These are phyloP conservation scores for Corbicula japonica DNA, from an alignment of 2,888 invertebrate genomes.

Conservation along the genomic window DNA sequence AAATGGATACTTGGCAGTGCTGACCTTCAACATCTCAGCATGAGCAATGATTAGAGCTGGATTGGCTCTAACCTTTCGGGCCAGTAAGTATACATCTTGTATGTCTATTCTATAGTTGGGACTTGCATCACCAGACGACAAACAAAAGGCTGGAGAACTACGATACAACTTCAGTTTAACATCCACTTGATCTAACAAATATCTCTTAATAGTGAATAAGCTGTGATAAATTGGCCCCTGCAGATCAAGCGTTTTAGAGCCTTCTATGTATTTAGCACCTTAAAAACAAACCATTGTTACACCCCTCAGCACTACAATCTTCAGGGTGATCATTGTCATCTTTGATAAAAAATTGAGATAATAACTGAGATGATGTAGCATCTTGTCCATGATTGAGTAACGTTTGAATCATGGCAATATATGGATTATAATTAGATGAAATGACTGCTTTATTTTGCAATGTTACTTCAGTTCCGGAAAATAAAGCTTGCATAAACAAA, in stretches of 20 bases:
- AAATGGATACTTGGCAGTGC: constrained; percentile 53
- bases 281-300: constrained; percentile 35
- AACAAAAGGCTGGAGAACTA: constrained; percentile 55
- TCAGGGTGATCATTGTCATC: constrained; percentile 40
- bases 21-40: constrained; percentile 53
- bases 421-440: constrained; percentile 51
- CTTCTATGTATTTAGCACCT: constrained; percentile 23
- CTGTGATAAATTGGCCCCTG: constrained; percentile 56
- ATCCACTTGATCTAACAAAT: constrained; percentile 60
- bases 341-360: constrained; percentile 31
- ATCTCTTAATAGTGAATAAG: constrained; percentile 47
- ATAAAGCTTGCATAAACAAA: no score
- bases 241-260: constrained; percentile 44
- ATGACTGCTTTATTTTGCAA: no score
- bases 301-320: constrained; percentile 28
- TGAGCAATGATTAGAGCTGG: constrained; percentile 55
- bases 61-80: constrained; percentile 49
- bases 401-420: constrained; percentile 39
- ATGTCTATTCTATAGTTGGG: constrained; percentile 53
- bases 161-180: constrained; percentile 59
- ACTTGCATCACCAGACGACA: constrained; percentile 46
- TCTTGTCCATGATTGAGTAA: constrained; percentile 30
- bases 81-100: constrained; percentile 52
- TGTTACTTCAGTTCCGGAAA: no score
- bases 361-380: no score